phyloP scores from a whole-genome alignment of 2,113 vertebrate species.

The Nothoprocta pentlandii region DNA sequence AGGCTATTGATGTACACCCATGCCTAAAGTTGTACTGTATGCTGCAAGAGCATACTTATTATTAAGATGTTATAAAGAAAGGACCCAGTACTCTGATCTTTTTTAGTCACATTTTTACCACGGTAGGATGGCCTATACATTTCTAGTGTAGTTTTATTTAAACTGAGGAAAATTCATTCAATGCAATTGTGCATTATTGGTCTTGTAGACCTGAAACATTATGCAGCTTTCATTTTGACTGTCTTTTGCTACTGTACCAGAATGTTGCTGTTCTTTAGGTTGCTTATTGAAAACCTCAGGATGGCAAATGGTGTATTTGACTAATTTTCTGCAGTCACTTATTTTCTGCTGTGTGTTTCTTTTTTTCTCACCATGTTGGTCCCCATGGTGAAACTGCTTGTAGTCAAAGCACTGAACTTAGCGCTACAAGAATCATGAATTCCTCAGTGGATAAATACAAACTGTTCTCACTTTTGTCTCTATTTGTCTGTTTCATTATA shows the following conservation, averaged over 20 bases:
- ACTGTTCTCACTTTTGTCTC: neutral
- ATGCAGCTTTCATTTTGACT: neutral
- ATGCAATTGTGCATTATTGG: neutral
- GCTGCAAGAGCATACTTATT: neutral
- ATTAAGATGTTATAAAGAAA: neutral
- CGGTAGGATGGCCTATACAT: neutral
- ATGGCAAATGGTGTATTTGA: neutral
- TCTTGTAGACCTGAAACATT: neutral
- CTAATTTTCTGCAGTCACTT: neutral
- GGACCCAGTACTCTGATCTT: neutral
- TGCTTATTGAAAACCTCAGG: neutral
- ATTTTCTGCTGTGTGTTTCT: neutral
- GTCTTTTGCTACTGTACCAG: neutral
- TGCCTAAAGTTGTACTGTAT: neutral
- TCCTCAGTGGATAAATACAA: neutral
- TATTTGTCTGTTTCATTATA: slow-evolving; percentile 8
- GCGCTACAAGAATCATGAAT: slow-evolving; percentile 29
- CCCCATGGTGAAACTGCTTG: neutral
- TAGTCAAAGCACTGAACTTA: slow-evolving; percentile 8
- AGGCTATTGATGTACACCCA: neutral
- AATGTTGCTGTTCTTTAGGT: neutral
- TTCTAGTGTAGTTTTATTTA: neutral
- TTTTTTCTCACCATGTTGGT: neutral
- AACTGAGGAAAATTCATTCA: neutral
- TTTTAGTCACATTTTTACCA: neutral